A percentile compares a stretch with the other conserved stretches of the same genome.
Conservation (phyloP, 1,140 invertebrate species). For the Drosophila insularis region DNA sequence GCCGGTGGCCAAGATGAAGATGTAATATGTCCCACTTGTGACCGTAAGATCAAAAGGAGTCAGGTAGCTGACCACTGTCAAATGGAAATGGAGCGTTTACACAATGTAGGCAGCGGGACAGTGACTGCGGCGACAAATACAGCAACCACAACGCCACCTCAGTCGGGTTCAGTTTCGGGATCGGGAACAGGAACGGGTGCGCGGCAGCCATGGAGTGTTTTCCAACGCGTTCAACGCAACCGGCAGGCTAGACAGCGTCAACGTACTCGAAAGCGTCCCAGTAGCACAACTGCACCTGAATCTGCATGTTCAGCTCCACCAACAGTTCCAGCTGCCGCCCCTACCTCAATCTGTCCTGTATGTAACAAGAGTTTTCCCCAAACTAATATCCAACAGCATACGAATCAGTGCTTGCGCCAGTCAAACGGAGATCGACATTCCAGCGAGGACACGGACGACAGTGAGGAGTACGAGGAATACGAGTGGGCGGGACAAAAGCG, state of each 20-base stretch:
- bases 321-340: neutral
- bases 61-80: constrained; percentile 90
- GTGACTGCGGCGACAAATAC: constrained; percentile 19
- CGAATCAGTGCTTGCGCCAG: constrained; percentile 87
- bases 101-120: constrained; percentile 64
- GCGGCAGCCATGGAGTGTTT: constrained; percentile 77
- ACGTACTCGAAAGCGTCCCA: constrained; percentile 65
- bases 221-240: constrained; percentile 83
- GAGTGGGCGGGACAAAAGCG: constrained; percentile 91
- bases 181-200: constrained; percentile 45
- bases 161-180: constrained; percentile 36
- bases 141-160: constrained; percentile 42
- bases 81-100: constrained; percentile 89
- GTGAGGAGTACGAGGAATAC: constrained; percentile 90
- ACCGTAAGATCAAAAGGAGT: constrained; percentile 88
- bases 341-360: constrained; percentile 86
- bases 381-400: constrained; percentile 90
- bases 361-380: constrained; percentile 87
- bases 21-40: constrained; percentile 89
- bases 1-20: constrained; percentile 81
- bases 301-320: neutral
- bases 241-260: constrained; percentile 83
- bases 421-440: constrained; percentile 57
- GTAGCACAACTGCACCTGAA: constrained; percentile 16
- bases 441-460: constrained; percentile 86